Evolutionary conservation across 2,797 vertebrate genomes (phyloP).

Genomic region (Passerculus sandwichensis): DNA sequence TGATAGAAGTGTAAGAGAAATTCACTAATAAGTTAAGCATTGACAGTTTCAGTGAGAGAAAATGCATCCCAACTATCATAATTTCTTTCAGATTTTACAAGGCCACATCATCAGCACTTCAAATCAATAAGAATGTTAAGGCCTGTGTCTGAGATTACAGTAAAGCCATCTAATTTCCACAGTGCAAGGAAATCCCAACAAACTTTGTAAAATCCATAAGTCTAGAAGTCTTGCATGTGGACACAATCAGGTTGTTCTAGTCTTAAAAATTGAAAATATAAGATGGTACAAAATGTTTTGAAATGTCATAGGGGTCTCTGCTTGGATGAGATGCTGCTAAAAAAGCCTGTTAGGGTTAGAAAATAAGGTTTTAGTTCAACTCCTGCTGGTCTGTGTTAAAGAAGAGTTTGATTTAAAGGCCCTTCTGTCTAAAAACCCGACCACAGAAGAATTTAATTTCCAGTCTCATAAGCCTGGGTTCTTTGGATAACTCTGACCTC

Average conservation of each 20-base stretch:
- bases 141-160: neutral
- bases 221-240: neutral
- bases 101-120: neutral
- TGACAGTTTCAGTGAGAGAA: neutral
- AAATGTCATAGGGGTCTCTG: neutral
- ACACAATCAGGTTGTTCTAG: fast-evolving
- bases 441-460: neutral
- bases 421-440: neutral
- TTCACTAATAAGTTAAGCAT: neutral
- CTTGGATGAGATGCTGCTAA: neutral
- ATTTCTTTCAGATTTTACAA: neutral
- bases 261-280: neutral
- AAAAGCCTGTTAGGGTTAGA: neutral
- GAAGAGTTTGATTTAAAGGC: neutral
- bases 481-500: neutral
- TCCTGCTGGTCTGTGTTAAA: neutral
- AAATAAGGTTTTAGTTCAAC: neutral
- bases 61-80: neutral
- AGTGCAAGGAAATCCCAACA: neutral
- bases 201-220: neutral
- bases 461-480: neutral
- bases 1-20: neutral
- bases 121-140: neutral
- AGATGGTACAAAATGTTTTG: neutral
- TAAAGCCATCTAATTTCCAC: neutral